A percentile compares a stretch with the other conserved stretches of the same genome.
Evolutionary conservation across 1,140 invertebrate species (phyloP).

Genomic region (Paramacrobiotus metropolitanus): DNA sequence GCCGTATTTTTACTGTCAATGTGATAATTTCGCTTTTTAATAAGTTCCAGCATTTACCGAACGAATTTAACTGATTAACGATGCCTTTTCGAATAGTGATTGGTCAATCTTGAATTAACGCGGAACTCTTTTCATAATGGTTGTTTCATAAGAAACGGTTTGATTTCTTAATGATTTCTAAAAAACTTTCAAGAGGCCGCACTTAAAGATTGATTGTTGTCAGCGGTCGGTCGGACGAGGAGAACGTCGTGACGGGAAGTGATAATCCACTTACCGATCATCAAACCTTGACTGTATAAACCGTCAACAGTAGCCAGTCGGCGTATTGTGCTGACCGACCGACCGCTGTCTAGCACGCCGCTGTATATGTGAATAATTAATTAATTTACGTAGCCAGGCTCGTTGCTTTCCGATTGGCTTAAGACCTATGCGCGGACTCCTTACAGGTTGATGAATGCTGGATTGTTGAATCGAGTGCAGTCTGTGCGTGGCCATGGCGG

Average conservation of each 20-base stretch:
- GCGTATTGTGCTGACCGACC: not conserved
- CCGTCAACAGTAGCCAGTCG: not conserved
- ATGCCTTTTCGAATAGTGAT: too few relatives aligned
- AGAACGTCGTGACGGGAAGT: not conserved
- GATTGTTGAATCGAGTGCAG: not conserved
- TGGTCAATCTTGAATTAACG: too few relatives aligned
- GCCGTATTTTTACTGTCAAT: too few relatives aligned
- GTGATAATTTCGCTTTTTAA: too few relatives aligned
- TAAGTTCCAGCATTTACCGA: too few relatives aligned
- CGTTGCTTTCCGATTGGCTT: not conserved
- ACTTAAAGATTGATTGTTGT: too few relatives aligned
- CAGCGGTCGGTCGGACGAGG: too few relatives aligned
- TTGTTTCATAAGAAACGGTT: too few relatives aligned
- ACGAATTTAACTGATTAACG: too few relatives aligned
- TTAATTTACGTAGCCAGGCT: not conserved
- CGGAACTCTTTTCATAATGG: too few relatives aligned
- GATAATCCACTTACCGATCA: not conserved
- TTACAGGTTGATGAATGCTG: not conserved
- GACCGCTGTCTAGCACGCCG: not conserved
- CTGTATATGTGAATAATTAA: not conserved
- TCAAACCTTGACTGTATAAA: not conserved
- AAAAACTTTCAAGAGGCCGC: too few relatives aligned
- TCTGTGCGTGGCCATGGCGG: constrained; percentile 25
- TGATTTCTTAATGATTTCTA: too few relatives aligned
- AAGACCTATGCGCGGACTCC: not conserved